phyloP scores from a whole-genome alignment of 2,797 vertebrate species.

The Siniperca obscura region DNA sequence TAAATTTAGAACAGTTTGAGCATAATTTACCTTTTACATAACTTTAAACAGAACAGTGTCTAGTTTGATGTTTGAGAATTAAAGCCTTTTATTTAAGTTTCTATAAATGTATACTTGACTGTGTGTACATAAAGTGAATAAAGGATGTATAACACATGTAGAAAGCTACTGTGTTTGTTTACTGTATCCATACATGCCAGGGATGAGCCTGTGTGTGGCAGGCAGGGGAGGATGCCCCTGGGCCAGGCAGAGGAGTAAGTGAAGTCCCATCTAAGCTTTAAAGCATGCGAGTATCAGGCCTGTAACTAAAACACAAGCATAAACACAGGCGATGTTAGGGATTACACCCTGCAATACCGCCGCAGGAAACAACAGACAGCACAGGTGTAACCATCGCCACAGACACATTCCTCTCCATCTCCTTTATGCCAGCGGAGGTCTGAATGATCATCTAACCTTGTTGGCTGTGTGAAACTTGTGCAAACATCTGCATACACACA shows the following conservation, averaged over 20 bases:
- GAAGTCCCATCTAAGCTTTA: slow-evolving; percentile 73
- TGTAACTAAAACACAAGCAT: slow-evolving; percentile 86
- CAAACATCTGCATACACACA: slow-evolving; percentile 73
- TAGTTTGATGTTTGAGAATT: not conserved
- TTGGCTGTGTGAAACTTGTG: slow-evolving; percentile 67
- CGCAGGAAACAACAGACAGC: slow-evolving; percentile 68
- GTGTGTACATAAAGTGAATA: not conserved
- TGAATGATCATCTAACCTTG: slow-evolving; percentile 70
- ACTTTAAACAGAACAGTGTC: slow-evolving; percentile 5
- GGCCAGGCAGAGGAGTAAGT: slow-evolving; percentile 62
- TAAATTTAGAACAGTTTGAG: slow-evolving; percentile 60
- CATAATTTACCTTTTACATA: slow-evolving; percentile 29
- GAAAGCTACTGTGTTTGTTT: slow-evolving; percentile 39
- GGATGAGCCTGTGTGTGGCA: slow-evolving; percentile 59
- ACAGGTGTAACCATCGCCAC: slow-evolving; percentile 73
- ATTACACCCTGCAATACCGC: slow-evolving; percentile 74
- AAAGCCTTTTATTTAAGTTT: not conserved
- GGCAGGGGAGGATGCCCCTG: slow-evolving; percentile 53
- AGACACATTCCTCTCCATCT: slow-evolving; percentile 64
- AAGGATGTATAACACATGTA: slow-evolving; percentile 24
- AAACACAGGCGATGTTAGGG: slow-evolving; percentile 82
- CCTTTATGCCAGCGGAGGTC: slow-evolving; percentile 43
- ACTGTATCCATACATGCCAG: slow-evolving; percentile 40
- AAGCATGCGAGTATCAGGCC: slow-evolving; percentile 80
- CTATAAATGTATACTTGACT: not conserved